Evolutionary conservation across 2,113 vertebrate species (phyloP), one percentile per base, ranked within the genome.

Genomic region (Bos indicus): DNA sequence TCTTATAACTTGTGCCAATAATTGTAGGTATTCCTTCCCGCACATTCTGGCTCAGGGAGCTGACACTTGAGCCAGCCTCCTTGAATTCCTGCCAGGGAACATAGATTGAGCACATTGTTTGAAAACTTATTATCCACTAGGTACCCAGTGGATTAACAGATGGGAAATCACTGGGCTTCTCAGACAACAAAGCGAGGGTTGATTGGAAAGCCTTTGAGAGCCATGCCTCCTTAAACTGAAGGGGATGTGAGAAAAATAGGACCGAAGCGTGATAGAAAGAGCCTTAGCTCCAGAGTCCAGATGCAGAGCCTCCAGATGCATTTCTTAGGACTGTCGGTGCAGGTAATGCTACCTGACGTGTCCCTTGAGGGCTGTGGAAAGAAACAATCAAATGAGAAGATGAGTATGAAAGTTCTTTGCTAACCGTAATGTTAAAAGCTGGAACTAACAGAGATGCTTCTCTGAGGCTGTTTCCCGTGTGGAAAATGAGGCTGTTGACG

Each of bases 11-110:
- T 88, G 67, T 33, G 21, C 81, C 77, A n/a, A 2, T 64, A 92
- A 64, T 52, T 78, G 30, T n/a, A 83, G 13, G 6, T 51, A 67
- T 81, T 86, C 59, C 57, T 36, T 90, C 51, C 67, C 10, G 54
- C 25, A 46, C 14, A 57, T 0, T 80, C n/a, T 78, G 33, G 43
- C 12, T 15, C 3, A 0, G 1, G 30, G 13, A 46, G 56, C 6
- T 88, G 74, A 84, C 11, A 43, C 26, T 21, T 51, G 17, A 51
- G n/a, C 5, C 90, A 89, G n/a, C 36, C 33, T 23, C 82, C 28
- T 17, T 33, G 2, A 86, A 30, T 84, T 40, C 84, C 90, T 88
- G 74, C 60, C 71, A 54, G 23, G 43, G 80, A 91, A 40, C 26
- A n/a, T 40, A 19, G 64, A 56, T 43, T 30, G 57, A 80, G 17